phyloP scores from a whole-genome alignment of 2,888 invertebrate species.

The Drosophila vallismaia region DNA sequence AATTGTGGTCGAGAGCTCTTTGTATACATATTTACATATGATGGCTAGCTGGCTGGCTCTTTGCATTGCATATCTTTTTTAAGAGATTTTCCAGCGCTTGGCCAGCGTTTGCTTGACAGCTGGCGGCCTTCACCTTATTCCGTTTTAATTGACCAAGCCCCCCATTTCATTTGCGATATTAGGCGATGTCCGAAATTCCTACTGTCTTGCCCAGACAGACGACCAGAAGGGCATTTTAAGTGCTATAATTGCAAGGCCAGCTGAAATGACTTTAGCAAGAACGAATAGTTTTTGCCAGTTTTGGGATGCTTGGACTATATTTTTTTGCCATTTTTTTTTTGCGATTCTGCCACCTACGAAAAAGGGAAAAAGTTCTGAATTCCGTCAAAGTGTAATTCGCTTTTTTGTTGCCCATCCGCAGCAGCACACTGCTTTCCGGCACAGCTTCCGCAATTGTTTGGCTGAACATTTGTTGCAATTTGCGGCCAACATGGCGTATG shows the following conservation, averaged over 20 bases:
- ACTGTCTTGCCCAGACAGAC: slow-evolving; percentile 17
- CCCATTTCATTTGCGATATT: slow-evolving; percentile 24
- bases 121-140: slow-evolving; percentile 48
- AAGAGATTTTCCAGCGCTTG: slow-evolving; percentile 18
- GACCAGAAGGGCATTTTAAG: slow-evolving; percentile 28
- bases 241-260: slow-evolving; percentile 24
- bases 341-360: neutral
- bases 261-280: slow-evolving; percentile 5
- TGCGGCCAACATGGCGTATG: slow-evolving; percentile 20
- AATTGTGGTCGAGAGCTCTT: slow-evolving; percentile 20
- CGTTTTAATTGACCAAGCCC: slow-evolving; percentile 43
- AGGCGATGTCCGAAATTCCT: slow-evolving; percentile 31
- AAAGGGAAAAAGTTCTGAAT: slow-evolving; percentile 7
- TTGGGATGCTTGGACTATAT: slow-evolving; percentile 4
- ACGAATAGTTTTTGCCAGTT: slow-evolving; percentile 3
- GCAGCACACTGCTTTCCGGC: slow-evolving; percentile 15
- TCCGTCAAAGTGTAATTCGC: slow-evolving; percentile 24
- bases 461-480: slow-evolving; percentile 41
- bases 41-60: neutral
- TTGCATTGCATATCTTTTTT: slow-evolving; percentile 11
- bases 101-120: slow-evolving; percentile 29
- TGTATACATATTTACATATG: slow-evolving; percentile 19
- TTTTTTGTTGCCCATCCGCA: slow-evolving; percentile 11
- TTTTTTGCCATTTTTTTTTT: neutral
- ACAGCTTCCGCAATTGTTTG: slow-evolving; percentile 14